Evolutionary conservation across 2,113 vertebrate genomes (phyloP), one percentile per base, ranked within the genome.

Genomic region (Tylochromis polylepis): DNA sequence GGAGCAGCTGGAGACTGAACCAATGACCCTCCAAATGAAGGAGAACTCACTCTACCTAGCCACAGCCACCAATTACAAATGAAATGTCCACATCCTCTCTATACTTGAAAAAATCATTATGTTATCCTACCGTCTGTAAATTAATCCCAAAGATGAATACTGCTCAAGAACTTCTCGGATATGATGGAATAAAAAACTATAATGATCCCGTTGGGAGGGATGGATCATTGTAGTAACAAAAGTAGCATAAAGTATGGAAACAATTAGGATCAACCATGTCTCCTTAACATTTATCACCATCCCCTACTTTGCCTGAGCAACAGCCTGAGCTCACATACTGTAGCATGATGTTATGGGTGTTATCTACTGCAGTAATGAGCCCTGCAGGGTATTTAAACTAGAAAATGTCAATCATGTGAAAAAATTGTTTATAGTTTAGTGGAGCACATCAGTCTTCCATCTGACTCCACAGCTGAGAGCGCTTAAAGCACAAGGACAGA

Each of bases 381-480:
- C 77, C 34, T 81, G 81, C 65, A 72, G 82, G 49, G 43, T 85
- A 57, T 87, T 83, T 81, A 82, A 89, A 89, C 51, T 46, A 79
- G 70, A 90, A 81, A 56, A 84, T 83, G 90, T 79, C 83, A 87
- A 43, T 93, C 88, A 86, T 81, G 60, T 55, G 38, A 77, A 80
- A 57, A 60, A 27, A 7, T 4, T 53, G 81, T 85, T 92, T 90
- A 84, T 67, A 79, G 83, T 75, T 86, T 49, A 75, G 77, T 56
- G 53, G 75, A 93, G 75, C 81, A 86, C 46, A 83, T 88, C 90
- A 67, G 58, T 79, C 29, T 53, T 80, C 80, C 27, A 59, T 87
- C 62, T 82, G 18, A 83, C 70, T 78, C 36, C 55, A 49, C 91
- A 94, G 92, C 92, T 93, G 88, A 93, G 60, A 92, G 60, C 80